Conservation (phyloP, 2,797 vertebrate species). For the Molossus molossus region DNA sequence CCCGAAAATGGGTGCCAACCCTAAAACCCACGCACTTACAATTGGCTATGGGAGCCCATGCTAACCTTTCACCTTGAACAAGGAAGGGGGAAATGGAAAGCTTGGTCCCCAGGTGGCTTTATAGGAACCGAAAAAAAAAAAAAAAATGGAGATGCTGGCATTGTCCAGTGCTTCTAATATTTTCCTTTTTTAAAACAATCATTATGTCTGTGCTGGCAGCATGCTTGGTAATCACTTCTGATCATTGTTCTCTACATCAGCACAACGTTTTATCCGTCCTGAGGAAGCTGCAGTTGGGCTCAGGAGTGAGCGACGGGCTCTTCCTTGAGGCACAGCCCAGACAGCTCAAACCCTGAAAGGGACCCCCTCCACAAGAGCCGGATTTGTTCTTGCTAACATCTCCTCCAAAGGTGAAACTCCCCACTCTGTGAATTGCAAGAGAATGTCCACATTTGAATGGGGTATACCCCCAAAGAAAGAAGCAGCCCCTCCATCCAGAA, state of each 20-base stretch:
- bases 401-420: not conserved
- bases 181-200: slow-evolving; percentile 84
- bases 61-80: slow-evolving; percentile 65
- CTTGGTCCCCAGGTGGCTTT: slow-evolving; percentile 69
- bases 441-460: not conserved
- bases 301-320: not conserved
- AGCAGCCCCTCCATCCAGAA: not conserved
- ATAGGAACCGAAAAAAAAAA: not conserved
- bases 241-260: slow-evolving; percentile 70
- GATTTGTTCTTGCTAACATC: not conserved
- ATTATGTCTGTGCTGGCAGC: slow-evolving; percentile 80
- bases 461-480: not conserved
- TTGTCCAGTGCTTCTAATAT: slow-evolving; percentile 65
- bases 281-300: slow-evolving; percentile 62
- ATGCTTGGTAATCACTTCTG: slow-evolving; percentile 83
- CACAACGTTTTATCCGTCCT: slow-evolving; percentile 64
- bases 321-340: not conserved
- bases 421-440: not conserved
- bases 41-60: not conserved
- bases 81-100: slow-evolving; percentile 72
- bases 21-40: slow-evolving; percentile 34
- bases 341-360: not conserved
- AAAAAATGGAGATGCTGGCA: slow-evolving; percentile 59
- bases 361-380: not conserved
- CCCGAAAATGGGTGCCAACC: slow-evolving; percentile 50